Evolutionary conservation across 2,888 invertebrate species (phyloP).

Genomic region (Ypsolopha sequella): DNA sequence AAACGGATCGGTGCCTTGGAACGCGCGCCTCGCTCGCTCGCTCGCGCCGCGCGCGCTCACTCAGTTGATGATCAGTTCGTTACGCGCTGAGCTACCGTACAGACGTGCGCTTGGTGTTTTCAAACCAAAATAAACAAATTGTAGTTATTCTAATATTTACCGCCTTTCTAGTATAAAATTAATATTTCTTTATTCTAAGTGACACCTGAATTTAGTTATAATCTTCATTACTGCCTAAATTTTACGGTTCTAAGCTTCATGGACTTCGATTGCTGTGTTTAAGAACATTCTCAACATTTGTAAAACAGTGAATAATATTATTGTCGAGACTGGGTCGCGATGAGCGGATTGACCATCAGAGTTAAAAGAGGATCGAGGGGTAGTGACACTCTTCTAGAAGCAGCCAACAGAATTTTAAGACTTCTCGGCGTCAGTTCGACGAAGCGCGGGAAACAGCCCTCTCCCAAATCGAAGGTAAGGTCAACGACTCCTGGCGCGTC

Average conservation of each 20-base stretch:
- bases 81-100: conserved; percentile 42
- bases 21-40: neutral
- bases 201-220: neutral
- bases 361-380: conserved; percentile 69
- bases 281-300: conserved; percentile 46
- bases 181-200: neutral
- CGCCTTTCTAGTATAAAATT: neutral
- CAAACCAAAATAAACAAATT: conserved; percentile 14
- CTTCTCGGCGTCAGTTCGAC: conserved; percentile 64
- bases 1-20: conserved; percentile 1
- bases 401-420: conserved; percentile 67
- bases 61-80: conserved; percentile 36
- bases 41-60: neutral
- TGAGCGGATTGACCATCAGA: conserved; percentile 69
- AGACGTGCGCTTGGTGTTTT: conserved; percentile 34
- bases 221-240: conserved; percentile 6
- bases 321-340: conserved; percentile 54
- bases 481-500: conserved; percentile 42
- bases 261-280: conserved; percentile 48
- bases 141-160: neutral
- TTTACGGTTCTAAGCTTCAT: conserved; percentile 31
- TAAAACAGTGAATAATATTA: conserved; percentile 42
- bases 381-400: conserved; percentile 66
- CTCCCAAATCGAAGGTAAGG: conserved; percentile 67
- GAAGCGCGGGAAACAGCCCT: conserved; percentile 69